Conservation (phyloP, 2,888 invertebrate species). For the Celastrina argiolus region DNA sequence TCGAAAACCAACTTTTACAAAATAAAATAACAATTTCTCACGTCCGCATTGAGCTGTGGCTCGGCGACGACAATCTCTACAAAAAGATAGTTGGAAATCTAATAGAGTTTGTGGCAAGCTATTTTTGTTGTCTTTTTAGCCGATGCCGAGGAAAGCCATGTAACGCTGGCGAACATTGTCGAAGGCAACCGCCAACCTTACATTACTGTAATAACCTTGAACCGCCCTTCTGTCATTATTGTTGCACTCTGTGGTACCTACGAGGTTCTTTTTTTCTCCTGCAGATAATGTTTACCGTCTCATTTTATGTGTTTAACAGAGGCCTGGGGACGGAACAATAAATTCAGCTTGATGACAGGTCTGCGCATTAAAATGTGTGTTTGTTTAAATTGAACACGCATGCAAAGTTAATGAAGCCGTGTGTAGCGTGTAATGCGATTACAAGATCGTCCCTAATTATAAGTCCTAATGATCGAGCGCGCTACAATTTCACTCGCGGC, state of each 20-base stretch:
- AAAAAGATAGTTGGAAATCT: constrained; percentile 74
- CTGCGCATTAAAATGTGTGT: constrained; percentile 17
- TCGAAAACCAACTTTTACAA: constrained; percentile 43
- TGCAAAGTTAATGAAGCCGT: constrained; percentile 9
- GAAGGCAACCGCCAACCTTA: constrained; percentile 61
- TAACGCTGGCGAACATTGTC: constrained; percentile 68
- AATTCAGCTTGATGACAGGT: constrained; percentile 22
- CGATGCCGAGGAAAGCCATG: constrained; percentile 62
- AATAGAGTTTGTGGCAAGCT: constrained; percentile 74
- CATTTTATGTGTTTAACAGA: constrained; percentile 26
- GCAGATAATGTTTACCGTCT: constrained; percentile 26
- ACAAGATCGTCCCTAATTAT: constrained; percentile 21
- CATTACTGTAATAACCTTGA: constrained; percentile 71
- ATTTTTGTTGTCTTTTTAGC: constrained; percentile 65
- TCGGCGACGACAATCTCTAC: constrained; percentile 68
- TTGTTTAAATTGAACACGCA: constrained; percentile 23
- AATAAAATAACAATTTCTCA: constrained; percentile 70
- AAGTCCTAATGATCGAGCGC: constrained; percentile 21
- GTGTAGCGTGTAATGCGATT: constrained; percentile 21
- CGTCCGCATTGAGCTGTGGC: constrained; percentile 70
- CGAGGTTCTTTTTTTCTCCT: constrained; percentile 45
- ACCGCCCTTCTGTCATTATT: constrained; percentile 73
- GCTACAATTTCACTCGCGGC: constrained; percentile 6
- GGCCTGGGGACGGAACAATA: constrained; percentile 14
- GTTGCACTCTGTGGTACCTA: constrained; percentile 63